These are phyloP conservation scores for Esox masquinongy DNA, from an alignment of 2,797 vertebrate genomes.

Conservation along the genomic window DNA sequence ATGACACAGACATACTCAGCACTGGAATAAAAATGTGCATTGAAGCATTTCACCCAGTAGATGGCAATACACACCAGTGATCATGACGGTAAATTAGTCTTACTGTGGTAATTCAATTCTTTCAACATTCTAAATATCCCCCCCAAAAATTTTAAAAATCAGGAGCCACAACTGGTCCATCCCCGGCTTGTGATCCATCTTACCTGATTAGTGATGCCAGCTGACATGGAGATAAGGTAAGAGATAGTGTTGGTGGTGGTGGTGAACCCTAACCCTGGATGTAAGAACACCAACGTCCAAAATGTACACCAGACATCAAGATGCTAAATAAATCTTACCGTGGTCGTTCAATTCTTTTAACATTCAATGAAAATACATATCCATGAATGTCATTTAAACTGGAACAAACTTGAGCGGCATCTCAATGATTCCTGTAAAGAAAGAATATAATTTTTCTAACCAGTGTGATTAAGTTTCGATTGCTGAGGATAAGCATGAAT, in stretches of 20 bases:
- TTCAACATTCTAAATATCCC: background rate
- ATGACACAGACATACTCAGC: background rate
- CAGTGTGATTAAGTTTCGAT: background rate
- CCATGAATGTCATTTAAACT: background rate
- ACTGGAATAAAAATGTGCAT: slow-evolving; percentile 18
- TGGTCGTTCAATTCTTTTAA: background rate
- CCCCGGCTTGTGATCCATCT: slow-evolving; percentile 42
- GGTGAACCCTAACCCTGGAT: no score
- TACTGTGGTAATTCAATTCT: background rate
- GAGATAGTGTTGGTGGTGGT: background rate
- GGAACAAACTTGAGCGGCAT: background rate
- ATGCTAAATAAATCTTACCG: background rate
- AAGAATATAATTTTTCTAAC: background rate
- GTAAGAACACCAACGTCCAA: no score
- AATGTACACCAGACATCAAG: background rate
- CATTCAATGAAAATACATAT: background rate
- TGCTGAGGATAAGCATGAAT: background rate
- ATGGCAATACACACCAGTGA: slow-evolving; percentile 40
- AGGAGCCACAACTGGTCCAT: slow-evolving; percentile 7
- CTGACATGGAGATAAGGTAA: no score
- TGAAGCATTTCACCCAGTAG: slow-evolving; percentile 40
- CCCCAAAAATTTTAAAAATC: no score
- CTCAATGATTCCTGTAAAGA: background rate
- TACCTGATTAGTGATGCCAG: slow-evolving; percentile 51
- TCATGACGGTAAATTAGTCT: background rate